Evolutionary conservation across 2,113 vertebrate species (phyloP), one percentile per base, ranked within the genome.

Genomic region (Phocoena sinus): DNA sequence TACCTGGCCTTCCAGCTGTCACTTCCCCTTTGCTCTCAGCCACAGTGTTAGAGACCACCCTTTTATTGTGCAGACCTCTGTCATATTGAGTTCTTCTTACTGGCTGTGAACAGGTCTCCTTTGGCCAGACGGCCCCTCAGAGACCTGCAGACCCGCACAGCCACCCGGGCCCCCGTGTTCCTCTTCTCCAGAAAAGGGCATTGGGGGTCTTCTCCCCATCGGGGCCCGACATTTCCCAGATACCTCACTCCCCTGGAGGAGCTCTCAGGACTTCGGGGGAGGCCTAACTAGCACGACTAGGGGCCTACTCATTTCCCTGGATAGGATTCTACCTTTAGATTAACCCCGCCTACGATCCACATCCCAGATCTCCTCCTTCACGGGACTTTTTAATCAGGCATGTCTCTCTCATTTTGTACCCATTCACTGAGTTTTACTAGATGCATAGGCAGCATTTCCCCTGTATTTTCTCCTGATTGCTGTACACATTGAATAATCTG

Each of bases 71-170:
- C 3, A 23, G 53, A 47, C 3, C 25, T 41, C n/a, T 26, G 0
- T 0, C 0, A 5, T 1, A 26, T 1, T 8, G 8, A 8, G 5
- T 5, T 47, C 53, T 11, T 14, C 4, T 1, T 17, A 5, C 31
- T 6, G 44, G 62, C 33, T 7, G 3, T 15, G 41, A 13, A 17
- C 38, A 23, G 1, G 7, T 62, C 33, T 67, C 68, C 36, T 63
- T 36, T 15, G 1, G 53, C 38, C 80, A 60, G 71, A 13, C 2
- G 4, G 47, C 1, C 6, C 47, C 41, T 47, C 36, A 1, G 31
- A 62, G 25, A 31, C 14, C 31, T 1, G 17, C 10, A 23, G 63
- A 67, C 8, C 28, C 38, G 53, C 73, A 26, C 25, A 33, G 23
- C 14, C 1, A 1, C n/a, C 3, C 10, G 60, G 44, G 9, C 3